Conservation (phyloP, 2,888 invertebrate genomes). For the Minunthozetes semirufus region DNA sequence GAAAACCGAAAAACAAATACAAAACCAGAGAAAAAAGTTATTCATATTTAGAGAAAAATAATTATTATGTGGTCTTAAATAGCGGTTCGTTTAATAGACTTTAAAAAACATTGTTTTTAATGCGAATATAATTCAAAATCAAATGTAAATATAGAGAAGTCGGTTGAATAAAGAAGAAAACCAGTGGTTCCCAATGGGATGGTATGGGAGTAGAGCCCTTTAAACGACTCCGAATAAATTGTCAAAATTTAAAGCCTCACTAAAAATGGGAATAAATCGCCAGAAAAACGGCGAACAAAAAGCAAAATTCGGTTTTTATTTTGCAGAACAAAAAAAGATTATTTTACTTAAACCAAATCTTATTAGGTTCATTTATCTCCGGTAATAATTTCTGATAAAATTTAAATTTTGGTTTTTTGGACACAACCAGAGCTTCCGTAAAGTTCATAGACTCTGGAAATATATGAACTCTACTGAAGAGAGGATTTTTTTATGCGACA, state of each 20-base stretch:
- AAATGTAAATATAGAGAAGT: too few relatives aligned
- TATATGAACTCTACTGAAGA: not conserved
- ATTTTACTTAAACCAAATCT: not conserved
- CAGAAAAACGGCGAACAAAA: not conserved
- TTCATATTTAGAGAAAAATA: not conserved
- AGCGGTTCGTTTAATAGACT: too few relatives aligned
- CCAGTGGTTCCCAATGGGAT: not conserved
- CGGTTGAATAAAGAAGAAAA: too few relatives aligned
- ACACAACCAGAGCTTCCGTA: conserved; percentile 4
- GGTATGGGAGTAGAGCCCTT: not conserved
- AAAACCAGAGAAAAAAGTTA: too few relatives aligned
- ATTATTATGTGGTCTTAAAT: not conserved
- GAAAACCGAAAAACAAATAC: not conserved
- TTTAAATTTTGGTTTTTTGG: conserved; percentile 7
- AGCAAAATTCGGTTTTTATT: not conserved
- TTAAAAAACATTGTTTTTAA: too few relatives aligned
- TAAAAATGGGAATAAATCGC: not conserved
- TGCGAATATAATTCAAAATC: too few relatives aligned
- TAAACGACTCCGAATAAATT: not conserved
- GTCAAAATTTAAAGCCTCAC: not conserved
- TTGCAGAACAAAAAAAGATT: not conserved
- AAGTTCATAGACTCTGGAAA: not conserved
- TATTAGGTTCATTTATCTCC: not conserved
- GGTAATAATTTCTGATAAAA: not conserved
- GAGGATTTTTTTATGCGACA: not conserved